Percentiles rank a stretch among this genome's conserved stretches.
These are phyloP conservation scores for Artemia sinica DNA, from an alignment of 2,888 invertebrate species.

Conservation along the genomic window DNA sequence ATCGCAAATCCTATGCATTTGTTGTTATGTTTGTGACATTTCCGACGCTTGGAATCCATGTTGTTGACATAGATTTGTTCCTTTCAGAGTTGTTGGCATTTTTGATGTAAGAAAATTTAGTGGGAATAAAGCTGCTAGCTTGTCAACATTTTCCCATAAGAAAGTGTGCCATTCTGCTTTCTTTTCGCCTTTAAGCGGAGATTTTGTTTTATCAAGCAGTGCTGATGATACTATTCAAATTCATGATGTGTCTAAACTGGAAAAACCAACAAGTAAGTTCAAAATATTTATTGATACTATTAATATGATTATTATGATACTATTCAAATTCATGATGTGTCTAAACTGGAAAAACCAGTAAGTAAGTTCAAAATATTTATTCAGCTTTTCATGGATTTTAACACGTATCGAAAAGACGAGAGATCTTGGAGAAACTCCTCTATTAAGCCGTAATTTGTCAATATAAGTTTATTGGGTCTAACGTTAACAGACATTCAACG, in stretches of 20 bases:
- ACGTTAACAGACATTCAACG: too few relatives aligned
- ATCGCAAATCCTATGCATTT: too few relatives aligned
- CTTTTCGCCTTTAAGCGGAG: conserved; percentile 34
- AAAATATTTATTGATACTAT: not conserved
- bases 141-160: conserved; percentile 22
- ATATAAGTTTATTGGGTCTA: too few relatives aligned
- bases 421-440: too few relatives aligned
- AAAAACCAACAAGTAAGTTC: conserved; percentile 13
- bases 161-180: conserved; percentile 31
- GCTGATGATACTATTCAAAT: conserved; percentile 32
- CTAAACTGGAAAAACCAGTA: conserved; percentile 12
- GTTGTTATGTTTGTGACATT: too few relatives aligned
- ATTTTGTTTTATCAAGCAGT: conserved; percentile 32
- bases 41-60: too few relatives aligned
- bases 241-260: conserved; percentile 22
- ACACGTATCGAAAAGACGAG: too few relatives aligned
- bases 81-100: conserved; percentile 28
- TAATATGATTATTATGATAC: conserved; percentile 27
- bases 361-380: conserved; percentile 13
- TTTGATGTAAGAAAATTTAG: conserved; percentile 32
- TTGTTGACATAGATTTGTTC: not conserved
- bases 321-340: conserved; percentile 28
- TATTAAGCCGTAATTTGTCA: too few relatives aligned
- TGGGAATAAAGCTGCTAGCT: conserved; percentile 24
- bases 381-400: not conserved